A percentile compares a stretch with the other conserved stretches of the same genome.
phyloP scores from a whole-genome alignment of 2,797 vertebrate genomes.

The Helostoma temminkii region DNA sequence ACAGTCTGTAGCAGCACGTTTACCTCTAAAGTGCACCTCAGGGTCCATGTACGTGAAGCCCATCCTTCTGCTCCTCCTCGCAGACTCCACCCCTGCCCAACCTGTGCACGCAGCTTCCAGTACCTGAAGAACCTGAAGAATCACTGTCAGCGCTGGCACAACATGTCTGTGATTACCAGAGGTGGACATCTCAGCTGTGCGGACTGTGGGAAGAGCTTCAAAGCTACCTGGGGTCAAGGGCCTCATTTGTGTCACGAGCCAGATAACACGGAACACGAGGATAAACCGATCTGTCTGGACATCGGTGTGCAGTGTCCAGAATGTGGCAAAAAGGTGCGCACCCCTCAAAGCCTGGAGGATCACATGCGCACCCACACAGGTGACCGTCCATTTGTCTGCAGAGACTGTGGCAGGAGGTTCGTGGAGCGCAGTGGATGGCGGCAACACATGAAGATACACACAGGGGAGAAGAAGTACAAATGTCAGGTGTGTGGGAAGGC shows the following conservation, averaged over 20 bases:
- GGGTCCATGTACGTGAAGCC: conserved; percentile 70
- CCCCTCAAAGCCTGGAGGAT: conserved; percentile 80
- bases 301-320: conserved; percentile 77
- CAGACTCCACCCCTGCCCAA: conserved; percentile 82
- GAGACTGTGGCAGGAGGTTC: conserved; percentile 83
- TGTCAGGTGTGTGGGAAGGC: conserved; percentile 83
- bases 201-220: conserved; percentile 81
- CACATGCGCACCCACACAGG: conserved; percentile 87
- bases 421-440: conserved; percentile 79
- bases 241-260: conserved; percentile 81
- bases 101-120: conserved; percentile 84
- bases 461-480: conserved; percentile 80
- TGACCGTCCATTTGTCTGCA: conserved; percentile 81
- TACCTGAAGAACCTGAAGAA: conserved; percentile 85
- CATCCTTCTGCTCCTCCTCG: conserved; percentile 79
- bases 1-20: conserved; percentile 74
- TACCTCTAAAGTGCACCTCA: conserved; percentile 76
- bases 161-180: conserved; percentile 74
- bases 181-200: conserved; percentile 81
- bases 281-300: conserved; percentile 77
- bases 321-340: conserved; percentile 82
- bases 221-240: conserved; percentile 82
- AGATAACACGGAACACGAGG: conserved; percentile 55
- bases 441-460: conserved; percentile 83
- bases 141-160: conserved; percentile 84